Percentiles rank a stretch among this genome's conserved stretches.
These are phyloP conservation scores for Drosophila austrosaltans DNA, from an alignment of 2,888 invertebrate genomes.

Conservation along the genomic window DNA sequence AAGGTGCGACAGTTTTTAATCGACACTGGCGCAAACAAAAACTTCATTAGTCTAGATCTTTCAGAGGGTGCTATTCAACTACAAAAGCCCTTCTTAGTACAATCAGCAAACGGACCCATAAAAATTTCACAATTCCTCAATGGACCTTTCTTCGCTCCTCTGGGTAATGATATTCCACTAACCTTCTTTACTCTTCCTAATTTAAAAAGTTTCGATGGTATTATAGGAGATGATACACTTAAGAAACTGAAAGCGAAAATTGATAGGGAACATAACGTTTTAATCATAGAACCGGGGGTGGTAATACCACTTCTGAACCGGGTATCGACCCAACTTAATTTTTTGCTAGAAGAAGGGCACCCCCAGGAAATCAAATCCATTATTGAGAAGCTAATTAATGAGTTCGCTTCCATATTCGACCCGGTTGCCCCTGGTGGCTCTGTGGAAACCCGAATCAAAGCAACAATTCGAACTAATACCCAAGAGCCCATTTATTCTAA, in stretches of 20 bases:
- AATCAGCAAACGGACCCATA: not conserved
- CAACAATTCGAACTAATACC: too few species aligned
- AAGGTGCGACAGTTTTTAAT: slow-evolving; percentile 12
- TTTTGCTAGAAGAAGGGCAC: not conserved
- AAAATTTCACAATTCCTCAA: too few species aligned
- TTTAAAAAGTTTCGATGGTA: slow-evolving; percentile 24
- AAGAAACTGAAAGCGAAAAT: slow-evolving; percentile 17
- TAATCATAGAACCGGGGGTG: slow-evolving; percentile 13
- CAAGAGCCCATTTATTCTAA: too few species aligned
- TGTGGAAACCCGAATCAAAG: too few species aligned
- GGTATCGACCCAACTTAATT: not conserved
- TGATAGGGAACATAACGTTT: slow-evolving; percentile 13
- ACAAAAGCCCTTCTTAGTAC: slow-evolving; percentile 13
- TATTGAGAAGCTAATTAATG: too few species aligned
- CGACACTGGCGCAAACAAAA: not conserved
- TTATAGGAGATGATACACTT: slow-evolving; percentile 22
- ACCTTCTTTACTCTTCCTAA: slow-evolving; percentile 7
- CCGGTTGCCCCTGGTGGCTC: too few species aligned
- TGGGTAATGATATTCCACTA: not conserved
- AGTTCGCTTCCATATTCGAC: too few species aligned
- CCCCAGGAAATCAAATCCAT: too few species aligned
- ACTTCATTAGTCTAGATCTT: not conserved
- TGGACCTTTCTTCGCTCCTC: too few species aligned
- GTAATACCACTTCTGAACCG: slow-evolving; percentile 4
- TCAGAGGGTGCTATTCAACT: slow-evolving; percentile 6